A percentile compares a stretch with the other conserved stretches of the same genome.
These are phyloP conservation scores for Reticulitermes speratus DNA, from an alignment of 1,140 invertebrate genomes.

Conservation along the genomic window DNA sequence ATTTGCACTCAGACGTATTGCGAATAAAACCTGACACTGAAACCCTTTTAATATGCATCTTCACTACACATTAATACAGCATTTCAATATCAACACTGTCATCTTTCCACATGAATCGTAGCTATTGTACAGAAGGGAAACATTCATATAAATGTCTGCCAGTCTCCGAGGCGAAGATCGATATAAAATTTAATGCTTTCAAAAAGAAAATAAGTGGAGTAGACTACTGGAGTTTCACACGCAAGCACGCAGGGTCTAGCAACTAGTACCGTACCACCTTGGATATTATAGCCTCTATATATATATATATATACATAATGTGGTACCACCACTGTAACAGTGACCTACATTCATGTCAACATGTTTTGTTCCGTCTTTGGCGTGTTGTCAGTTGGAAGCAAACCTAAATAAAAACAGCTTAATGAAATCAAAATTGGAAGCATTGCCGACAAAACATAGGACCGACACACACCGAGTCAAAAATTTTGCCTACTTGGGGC, in stretches of 20 bases:
- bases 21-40: background rate
- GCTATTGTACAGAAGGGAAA: background rate
- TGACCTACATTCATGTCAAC: conserved; percentile 22
- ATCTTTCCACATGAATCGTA: background rate
- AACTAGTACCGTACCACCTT: conserved; percentile 20
- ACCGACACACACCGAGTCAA: too few relatives aligned
- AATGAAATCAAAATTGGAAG: too few relatives aligned
- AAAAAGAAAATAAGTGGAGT: conserved; percentile 18
- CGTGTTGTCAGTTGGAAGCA: too few relatives aligned
- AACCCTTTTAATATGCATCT: background rate
- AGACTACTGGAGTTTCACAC: background rate
- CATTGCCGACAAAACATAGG: too few relatives aligned
- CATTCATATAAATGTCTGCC: background rate
- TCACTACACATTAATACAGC: background rate
- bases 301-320: background rate
- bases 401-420: too few relatives aligned
- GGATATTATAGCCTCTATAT: background rate
- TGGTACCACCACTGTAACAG: conserved; percentile 15
- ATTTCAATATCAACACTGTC: background rate
- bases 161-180: background rate
- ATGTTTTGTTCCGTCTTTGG: background rate
- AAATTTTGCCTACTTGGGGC: too few relatives aligned
- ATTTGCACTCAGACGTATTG: too few relatives aligned
- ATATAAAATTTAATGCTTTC: background rate
- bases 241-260: conserved; percentile 15